Percentiles rank a stretch among this genome's conserved stretches.
phyloP scores from a whole-genome alignment of 2,888 invertebrate species.

The Amphiduros pacificus region DNA sequence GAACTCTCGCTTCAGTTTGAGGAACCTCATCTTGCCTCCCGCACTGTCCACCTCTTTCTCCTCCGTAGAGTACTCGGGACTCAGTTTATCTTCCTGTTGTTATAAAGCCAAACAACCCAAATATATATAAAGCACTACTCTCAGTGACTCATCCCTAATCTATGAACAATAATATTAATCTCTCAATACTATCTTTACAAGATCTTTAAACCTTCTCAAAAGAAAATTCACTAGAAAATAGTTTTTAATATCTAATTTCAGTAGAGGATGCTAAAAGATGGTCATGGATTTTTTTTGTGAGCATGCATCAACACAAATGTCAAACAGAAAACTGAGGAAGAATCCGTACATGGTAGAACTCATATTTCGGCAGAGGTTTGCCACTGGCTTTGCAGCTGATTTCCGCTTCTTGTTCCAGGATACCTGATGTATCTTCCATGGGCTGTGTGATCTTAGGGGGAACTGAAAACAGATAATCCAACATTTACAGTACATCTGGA shows the following conservation, averaged over 20 bases:
- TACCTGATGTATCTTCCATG: conserved; percentile 16
- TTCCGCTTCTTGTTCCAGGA: conserved; percentile 26
- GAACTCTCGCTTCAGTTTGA: neutral
- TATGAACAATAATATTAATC: too few relatives aligned
- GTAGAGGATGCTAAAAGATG: too few relatives aligned
- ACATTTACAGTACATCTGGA: too few relatives aligned
- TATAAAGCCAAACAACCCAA: too few relatives aligned
- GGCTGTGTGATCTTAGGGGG: conserved; percentile 22
- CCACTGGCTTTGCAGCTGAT: conserved; percentile 29
- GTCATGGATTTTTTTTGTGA: neutral
- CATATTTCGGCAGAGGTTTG: conserved; percentile 29
- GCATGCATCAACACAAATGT: neutral
- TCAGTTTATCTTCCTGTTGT: too few relatives aligned
- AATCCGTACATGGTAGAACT: conserved; percentile 30
- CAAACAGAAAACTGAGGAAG: neutral
- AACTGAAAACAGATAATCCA: conserved; percentile 28
- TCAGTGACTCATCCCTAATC: too few relatives aligned
- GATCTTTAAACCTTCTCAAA: too few relatives aligned
- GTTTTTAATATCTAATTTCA: too few relatives aligned
- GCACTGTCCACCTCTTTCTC: neutral
- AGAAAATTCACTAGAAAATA: too few relatives aligned
- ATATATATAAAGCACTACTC: too few relatives aligned
- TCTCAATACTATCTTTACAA: too few relatives aligned
- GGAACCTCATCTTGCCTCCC: neutral
- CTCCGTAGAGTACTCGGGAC: neutral